A percentile compares a stretch with the other conserved stretches of the same genome.
Evolutionary conservation across 1,140 invertebrate species (phyloP).

Genomic region (Zaprionus capensis): DNA sequence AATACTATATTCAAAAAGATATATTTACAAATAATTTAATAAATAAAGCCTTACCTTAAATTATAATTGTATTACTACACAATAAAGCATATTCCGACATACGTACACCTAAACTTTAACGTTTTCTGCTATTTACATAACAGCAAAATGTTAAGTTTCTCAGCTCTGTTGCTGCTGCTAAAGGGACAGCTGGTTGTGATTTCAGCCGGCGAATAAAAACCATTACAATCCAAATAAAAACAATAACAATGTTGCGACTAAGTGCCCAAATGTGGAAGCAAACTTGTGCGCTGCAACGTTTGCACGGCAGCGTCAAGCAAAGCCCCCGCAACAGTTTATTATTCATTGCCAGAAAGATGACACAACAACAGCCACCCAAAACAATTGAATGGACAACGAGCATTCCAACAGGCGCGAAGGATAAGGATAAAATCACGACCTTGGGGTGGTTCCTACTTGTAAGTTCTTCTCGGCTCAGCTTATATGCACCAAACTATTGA

Average conservation of each 20-base stretch:
- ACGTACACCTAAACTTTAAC: background rate
- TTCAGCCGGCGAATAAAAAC: constrained; percentile 4
- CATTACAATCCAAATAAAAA: constrained; percentile 26
- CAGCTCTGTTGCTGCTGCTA: background rate
- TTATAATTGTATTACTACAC: background rate
- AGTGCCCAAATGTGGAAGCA: constrained; percentile 49
- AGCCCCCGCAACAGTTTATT: constrained; percentile 1
- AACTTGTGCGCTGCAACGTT: constrained; percentile 9
- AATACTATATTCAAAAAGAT: background rate
- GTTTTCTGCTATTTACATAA: constrained; percentile 15
- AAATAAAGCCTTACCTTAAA: background rate
- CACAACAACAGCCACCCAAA: constrained; percentile 46
- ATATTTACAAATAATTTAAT: background rate
- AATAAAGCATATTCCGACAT: background rate
- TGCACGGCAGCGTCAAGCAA: background rate
- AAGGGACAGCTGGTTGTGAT: constrained; percentile 6
- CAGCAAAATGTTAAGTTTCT: constrained; percentile 3
- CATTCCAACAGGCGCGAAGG: constrained; percentile 46
- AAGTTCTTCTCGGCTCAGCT: background rate
- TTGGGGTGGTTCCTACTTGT: constrained; percentile 81
- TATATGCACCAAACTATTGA: background rate
- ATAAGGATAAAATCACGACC: constrained; percentile 72
- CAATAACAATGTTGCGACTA: constrained; percentile 55
- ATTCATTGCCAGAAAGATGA: constrained; percentile 52
- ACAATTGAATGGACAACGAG: constrained; percentile 53